Conservation (phyloP, 1,140 invertebrate species). For the Helicoverpa zea region DNA sequence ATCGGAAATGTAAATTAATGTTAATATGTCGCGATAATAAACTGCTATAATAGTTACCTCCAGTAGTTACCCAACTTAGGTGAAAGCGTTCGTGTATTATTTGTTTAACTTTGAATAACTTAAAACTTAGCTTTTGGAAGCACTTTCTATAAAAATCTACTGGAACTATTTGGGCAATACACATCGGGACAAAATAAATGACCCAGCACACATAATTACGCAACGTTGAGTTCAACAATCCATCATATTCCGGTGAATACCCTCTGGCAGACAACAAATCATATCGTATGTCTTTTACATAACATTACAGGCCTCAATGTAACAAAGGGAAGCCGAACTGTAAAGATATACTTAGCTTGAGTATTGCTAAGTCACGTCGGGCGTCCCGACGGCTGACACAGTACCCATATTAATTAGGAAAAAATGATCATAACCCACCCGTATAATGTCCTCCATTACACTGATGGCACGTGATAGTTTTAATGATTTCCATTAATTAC, state of each 20-base stretch:
- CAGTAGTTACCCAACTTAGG: conserved; percentile 13
- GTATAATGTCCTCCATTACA: conserved; percentile 43
- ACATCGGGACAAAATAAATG: background rate
- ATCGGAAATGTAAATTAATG: conserved; percentile 71
- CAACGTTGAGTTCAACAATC: conserved; percentile 17
- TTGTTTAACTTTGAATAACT: conserved; percentile 1
- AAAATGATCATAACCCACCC: conserved; percentile 47
- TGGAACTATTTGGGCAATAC: background rate
- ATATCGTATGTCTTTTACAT: conserved; percentile 31
- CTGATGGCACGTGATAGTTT: conserved; percentile 43
- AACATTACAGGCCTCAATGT: conserved; percentile 19
- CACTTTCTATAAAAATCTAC: background rate
- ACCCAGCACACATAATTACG: background rate
- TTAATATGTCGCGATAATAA: conserved; percentile 66
- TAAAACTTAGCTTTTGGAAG: background rate
- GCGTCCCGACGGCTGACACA: background rate
- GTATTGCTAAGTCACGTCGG: conserved; percentile 42
- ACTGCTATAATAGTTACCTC: conserved; percentile 38
- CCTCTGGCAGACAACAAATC: conserved; percentile 28
- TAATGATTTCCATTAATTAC: conserved; percentile 45
- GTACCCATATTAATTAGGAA: conserved; percentile 42
- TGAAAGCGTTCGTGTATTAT: conserved; percentile 25
- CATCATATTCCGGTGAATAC: conserved; percentile 21
- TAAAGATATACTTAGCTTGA: conserved; percentile 14
- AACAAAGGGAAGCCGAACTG: conserved; percentile 24